phyloP scores from a whole-genome alignment of 2,797 vertebrate species.

The Scyliorhinus canicula region DNA sequence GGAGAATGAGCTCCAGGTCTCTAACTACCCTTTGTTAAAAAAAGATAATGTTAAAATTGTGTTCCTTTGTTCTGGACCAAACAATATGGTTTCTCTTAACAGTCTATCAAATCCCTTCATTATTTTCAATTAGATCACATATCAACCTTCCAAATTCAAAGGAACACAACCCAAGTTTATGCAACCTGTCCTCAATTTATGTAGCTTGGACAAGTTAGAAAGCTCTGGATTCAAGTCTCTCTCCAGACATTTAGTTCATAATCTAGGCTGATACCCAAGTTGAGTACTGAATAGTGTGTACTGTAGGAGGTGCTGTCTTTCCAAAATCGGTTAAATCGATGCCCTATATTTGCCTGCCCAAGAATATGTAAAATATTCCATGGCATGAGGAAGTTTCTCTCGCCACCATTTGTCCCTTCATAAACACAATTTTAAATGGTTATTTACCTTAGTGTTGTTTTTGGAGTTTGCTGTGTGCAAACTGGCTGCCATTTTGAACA shows the following conservation, averaged over 20 bases:
- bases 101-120: not conserved
- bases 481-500: not conserved
- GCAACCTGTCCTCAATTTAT: not conserved
- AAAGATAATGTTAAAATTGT: not conserved
- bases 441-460: not conserved
- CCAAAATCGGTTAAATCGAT: not conserved
- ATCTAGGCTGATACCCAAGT: not conserved
- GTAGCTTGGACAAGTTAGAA: not conserved
- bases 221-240: not conserved
- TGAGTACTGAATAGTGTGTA: no score
- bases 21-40: not conserved
- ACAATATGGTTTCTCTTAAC: not conserved
- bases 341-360: not conserved
- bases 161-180: not conserved
- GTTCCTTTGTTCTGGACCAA: not conserved
- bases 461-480: not conserved
- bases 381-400: not conserved
- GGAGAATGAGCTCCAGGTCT: not conserved
- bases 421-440: not conserved
- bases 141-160: not conserved
- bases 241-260: not conserved
- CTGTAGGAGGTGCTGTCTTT: not conserved
- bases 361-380: not conserved
- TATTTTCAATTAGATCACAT: not conserved
- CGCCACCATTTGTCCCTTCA: not conserved